Percentiles rank a stretch among this genome's conserved stretches.
phyloP scores from a whole-genome alignment of 2,888 invertebrate genomes.

The Pachliopta kotzebuea region DNA sequence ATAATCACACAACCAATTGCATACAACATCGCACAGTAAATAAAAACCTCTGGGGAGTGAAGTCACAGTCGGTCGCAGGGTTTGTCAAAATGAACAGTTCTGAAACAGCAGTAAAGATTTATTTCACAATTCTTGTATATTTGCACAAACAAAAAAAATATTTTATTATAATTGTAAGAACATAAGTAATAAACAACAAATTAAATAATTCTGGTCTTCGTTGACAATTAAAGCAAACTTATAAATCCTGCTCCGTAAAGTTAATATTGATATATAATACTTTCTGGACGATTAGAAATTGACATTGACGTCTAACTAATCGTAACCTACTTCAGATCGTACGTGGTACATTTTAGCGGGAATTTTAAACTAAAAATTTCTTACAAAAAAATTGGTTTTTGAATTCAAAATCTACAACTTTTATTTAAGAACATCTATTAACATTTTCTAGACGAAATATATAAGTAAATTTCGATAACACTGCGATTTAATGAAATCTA shows the following conservation, averaged over 20 bases:
- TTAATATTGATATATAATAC: too few species aligned
- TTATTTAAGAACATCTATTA: too few species aligned
- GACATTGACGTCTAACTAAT: background rate
- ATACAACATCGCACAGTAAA: constrained; percentile 25
- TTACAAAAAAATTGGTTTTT: too few species aligned
- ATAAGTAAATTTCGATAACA: too few species aligned
- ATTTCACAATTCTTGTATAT: background rate
- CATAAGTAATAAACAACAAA: background rate
- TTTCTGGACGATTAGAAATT: background rate
- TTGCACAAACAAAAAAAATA: background rate
- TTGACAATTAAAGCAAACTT: too few species aligned
- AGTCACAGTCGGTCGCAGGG: constrained; percentile 2
- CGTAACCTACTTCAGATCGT: background rate
- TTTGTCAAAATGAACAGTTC: constrained; percentile 17
- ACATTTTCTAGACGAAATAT: too few species aligned
- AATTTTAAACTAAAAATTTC: constrained; percentile 9
- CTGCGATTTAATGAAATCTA: too few species aligned
- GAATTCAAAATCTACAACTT: too few species aligned
- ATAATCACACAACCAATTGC: constrained; percentile 16
- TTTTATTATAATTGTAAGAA: background rate
- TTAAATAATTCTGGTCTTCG: background rate
- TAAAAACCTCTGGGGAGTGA: constrained; percentile 17
- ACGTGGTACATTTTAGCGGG: constrained; percentile 7
- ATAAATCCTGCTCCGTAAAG: too few species aligned
- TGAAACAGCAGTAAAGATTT: constrained; percentile 4